Percentiles rank a stretch among this genome's conserved stretches.
phyloP scores from a whole-genome alignment of 2,797 vertebrate species.

The Scarus forsteni region DNA sequence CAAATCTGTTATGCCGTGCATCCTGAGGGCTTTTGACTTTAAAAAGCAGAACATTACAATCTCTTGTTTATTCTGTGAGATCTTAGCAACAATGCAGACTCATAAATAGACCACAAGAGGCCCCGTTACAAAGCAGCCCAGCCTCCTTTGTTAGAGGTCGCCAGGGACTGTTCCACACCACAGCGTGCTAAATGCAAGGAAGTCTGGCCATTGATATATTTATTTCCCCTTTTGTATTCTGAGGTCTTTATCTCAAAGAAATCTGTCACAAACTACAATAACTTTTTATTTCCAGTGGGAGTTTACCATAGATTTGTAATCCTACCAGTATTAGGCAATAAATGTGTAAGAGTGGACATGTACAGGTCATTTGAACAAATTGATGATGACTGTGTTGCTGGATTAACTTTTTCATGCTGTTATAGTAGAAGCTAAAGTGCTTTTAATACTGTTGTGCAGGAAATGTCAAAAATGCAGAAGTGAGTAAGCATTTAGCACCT shows the following conservation, averaged over 20 bases:
- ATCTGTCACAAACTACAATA: conserved; percentile 33
- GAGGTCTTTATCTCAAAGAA: conserved; percentile 48
- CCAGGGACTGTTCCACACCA: conserved; percentile 54
- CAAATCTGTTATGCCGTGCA: conserved; percentile 46
- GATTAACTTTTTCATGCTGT: too few species aligned
- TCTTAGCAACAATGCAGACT: conserved; percentile 68
- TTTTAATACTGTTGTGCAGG: too few species aligned
- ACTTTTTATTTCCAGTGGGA: conserved; percentile 26
- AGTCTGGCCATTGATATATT: conserved; percentile 77
- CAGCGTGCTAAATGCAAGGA: conserved; percentile 82
- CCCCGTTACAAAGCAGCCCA: conserved; percentile 60
- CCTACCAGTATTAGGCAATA: conserved; percentile 1
- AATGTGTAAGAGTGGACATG: background rate
- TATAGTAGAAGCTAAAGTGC: too few species aligned
- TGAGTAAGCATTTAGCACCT: too few species aligned
- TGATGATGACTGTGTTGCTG: too few species aligned
- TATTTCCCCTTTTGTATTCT: conserved; percentile 50
- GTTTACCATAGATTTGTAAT: background rate
- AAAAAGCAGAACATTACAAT: conserved; percentile 44
- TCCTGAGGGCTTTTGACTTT: conserved; percentile 55
- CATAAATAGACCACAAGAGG: conserved; percentile 71
- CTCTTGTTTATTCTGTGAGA: conserved; percentile 58
- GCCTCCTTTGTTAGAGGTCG: conserved; percentile 69
- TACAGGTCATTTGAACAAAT: too few species aligned
- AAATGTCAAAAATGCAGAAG: too few species aligned